Evolutionary conservation across 2,888 invertebrate species (phyloP), one percentile per base, ranked within the genome.

Genomic region (Drosophila kanekoi): DNA sequence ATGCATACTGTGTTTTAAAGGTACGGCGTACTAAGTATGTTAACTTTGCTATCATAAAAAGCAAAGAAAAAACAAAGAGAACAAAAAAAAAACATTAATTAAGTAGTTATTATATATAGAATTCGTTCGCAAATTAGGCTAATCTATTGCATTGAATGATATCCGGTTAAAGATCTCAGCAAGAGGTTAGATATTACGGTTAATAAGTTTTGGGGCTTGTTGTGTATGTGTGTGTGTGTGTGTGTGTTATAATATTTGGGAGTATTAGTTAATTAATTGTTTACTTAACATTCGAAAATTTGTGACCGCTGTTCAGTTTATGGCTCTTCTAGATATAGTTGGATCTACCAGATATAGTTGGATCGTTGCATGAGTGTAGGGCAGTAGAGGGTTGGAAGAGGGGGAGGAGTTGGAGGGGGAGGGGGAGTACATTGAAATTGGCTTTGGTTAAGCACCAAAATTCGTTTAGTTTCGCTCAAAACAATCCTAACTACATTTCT

Each of bases 11-110:
- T 9, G 23, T 68, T 41, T 48, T 44, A 74, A 71, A 74, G 74
- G 74, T 74, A 74, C 74, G 52, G 61, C 54, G 74, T 74, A 74
- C 73, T 65, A 73, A 69, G 48, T 63, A 63, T 61, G 43, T 45
- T 54, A 62, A 62, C 47, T 64, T 54, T 58, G 53, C 67, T 72
- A 53, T 52, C 16, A 64, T 23, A 48, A 48, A 48, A 53, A 59
- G 43, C 28, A 59, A 65, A 59, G 43, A 48, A 14, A 14, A 20
- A 47, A 18, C 14, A 14, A 44, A 37, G 44, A 38, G 47, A 61
- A 51, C 37, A 54, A 48, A 52, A 53, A 51, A 16, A n/a, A 33
- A 20, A 38, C 40, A 41, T 45, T 57, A 43, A 44, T 54, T 51
- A 23, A 23, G 18, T 28, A 8, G 23, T 28, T 28, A 38, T 20